Evolutionary conservation across 2,113 vertebrate genomes (phyloP).

Genomic region (Ammodytes marinus): DNA sequence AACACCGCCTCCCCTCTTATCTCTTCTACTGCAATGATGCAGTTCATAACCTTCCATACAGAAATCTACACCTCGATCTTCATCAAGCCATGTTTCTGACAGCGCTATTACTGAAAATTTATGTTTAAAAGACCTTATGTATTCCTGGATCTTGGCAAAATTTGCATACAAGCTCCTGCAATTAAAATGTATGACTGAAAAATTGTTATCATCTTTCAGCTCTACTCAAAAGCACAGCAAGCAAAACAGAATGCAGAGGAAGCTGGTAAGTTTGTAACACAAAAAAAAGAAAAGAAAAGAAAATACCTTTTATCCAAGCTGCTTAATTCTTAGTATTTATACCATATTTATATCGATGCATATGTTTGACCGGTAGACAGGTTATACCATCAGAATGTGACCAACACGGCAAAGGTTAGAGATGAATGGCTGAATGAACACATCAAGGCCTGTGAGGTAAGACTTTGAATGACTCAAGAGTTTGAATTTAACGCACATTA

Average conservation of each 20-base stretch:
- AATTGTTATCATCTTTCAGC: conserved; percentile 85
- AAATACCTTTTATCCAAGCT: background rate
- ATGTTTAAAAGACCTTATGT: too few species aligned
- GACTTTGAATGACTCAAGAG: background rate
- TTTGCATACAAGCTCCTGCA: too few species aligned
- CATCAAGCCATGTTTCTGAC: too few species aligned
- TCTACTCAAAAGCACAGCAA: conserved; percentile 91
- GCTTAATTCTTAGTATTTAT: background rate
- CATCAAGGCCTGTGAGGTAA: conserved; percentile 91
- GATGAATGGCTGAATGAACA: conserved; percentile 94
- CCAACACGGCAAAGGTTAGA: conserved; percentile 84
- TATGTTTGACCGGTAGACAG: conserved; percentile 82
- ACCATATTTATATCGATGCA: background rate
- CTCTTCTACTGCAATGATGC: too few species aligned
- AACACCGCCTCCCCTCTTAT: too few species aligned
- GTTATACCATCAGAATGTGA: conserved; percentile 87
- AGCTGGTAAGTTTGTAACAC: conserved; percentile 85
- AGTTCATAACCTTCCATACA: too few species aligned
- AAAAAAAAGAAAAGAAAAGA: background rate
- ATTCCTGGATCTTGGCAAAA: too few species aligned
- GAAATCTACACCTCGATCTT: too few species aligned
- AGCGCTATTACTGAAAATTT: too few species aligned
- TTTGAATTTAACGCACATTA: background rate
- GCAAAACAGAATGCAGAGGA: conserved; percentile 92
- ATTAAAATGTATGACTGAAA: too few species aligned